Conservation (phyloP, 2,888 invertebrate genomes). For the Apomyelois bistriatella region DNA sequence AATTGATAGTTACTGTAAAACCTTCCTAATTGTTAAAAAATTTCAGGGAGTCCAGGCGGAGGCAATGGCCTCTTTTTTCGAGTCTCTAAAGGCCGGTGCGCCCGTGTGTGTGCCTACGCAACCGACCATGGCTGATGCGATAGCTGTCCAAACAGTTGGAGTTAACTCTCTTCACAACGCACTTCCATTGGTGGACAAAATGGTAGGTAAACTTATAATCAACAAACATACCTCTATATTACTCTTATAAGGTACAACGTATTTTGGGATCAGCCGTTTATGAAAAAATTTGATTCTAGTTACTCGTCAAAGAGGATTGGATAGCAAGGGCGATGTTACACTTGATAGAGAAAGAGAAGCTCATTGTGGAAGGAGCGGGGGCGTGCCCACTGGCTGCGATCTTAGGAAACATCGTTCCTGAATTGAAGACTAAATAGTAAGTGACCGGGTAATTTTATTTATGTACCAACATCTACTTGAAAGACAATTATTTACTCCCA, state of each 20-base stretch:
- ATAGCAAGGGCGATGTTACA: constrained; percentile 89
- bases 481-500: too few relatives aligned
- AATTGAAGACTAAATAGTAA: constrained; percentile 89
- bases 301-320: constrained; percentile 89
- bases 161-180: constrained; percentile 89
- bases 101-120: constrained; percentile 81
- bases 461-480: background rate
- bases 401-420: constrained; percentile 87
- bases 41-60: constrained; percentile 93
- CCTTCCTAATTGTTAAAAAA: background rate
- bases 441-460: constrained; percentile 11
- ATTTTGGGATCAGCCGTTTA: too few relatives aligned
- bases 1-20: too few relatives aligned
- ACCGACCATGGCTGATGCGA: constrained; percentile 89
- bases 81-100: constrained; percentile 84
- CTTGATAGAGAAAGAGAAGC: constrained; percentile 88
- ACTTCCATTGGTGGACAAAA: constrained; percentile 86
- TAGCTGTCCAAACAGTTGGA: constrained; percentile 91
- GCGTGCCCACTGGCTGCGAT: constrained; percentile 92
- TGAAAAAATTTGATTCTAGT: constrained; percentile 37
- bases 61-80: constrained; percentile 89
- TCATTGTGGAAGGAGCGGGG: constrained; percentile 94
- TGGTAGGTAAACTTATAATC: constrained; percentile 63
- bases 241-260: too few relatives aligned
- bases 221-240: too few relatives aligned